These are phyloP conservation scores for Zoanthus sansibaricus DNA, from an alignment of 92 coral and sea anemone genomes.

Conservation along the genomic window DNA sequence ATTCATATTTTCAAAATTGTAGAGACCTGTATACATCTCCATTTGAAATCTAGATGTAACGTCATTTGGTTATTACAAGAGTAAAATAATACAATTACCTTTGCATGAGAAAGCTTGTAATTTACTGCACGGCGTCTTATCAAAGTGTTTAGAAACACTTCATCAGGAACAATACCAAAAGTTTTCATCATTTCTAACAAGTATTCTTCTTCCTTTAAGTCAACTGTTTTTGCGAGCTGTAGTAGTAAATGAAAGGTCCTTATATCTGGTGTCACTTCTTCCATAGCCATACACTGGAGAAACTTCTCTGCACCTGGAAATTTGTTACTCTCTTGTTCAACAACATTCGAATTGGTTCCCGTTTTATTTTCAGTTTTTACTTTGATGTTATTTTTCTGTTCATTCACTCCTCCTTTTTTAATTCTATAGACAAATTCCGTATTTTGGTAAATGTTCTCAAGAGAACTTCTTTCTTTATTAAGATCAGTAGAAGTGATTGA, in stretches of 20 bases:
- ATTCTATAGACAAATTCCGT: not conserved
- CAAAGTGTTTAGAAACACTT: conserved; percentile 70
- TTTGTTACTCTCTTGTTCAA: not conserved
- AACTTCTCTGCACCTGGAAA: conserved; percentile 78
- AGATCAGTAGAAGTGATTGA: not conserved
- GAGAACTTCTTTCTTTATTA: not conserved
- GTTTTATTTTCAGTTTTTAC: not conserved
- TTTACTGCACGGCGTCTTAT: conserved; percentile 64
- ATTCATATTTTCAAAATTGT: too few relatives aligned
- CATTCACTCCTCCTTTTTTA: not conserved
- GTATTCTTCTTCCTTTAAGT: conserved; percentile 64
- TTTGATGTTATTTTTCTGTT: not conserved
- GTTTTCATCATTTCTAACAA: conserved; percentile 69
- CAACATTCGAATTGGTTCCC: not conserved
- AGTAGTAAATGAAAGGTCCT: conserved; percentile 82
- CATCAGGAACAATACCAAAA: conserved; percentile 75
- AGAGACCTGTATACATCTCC: too few relatives aligned
- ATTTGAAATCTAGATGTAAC: too few relatives aligned
- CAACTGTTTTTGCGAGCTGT: conserved; percentile 55
- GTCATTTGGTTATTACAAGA: too few relatives aligned
- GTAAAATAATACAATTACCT: conserved; percentile 44
- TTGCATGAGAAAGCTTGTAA: conserved; percentile 61
- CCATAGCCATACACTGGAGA: conserved; percentile 83
- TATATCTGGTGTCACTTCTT: conserved; percentile 82
- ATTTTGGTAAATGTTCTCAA: not conserved